Percentiles rank a stretch among this genome's conserved stretches.
Conservation (phyloP, 2,797 vertebrate genomes). For the Oreochromis mossambicus region DNA sequence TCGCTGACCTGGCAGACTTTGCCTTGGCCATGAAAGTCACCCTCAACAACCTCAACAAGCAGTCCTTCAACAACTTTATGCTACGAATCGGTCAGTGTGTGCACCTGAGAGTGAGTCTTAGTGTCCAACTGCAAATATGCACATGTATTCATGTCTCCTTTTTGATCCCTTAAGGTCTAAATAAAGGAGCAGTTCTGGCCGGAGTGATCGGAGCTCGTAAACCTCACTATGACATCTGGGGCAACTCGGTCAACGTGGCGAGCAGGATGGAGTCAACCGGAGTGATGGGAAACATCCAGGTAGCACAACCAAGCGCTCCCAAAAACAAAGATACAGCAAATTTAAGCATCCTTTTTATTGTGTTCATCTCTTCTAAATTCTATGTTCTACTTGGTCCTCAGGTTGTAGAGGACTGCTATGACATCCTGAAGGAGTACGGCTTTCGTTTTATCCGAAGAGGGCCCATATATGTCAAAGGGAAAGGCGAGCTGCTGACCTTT, state of each 20-base stretch:
- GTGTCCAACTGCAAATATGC: background rate
- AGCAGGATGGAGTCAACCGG: conserved; percentile 98
- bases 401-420: conserved; percentile 92
- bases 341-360: background rate
- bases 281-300: conserved; percentile 89
- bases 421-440: conserved; percentile 87
- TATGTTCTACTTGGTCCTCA: conserved; percentile 45
- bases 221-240: conserved; percentile 97
- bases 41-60: conserved; percentile 93
- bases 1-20: conserved; percentile 91
- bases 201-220: conserved; percentile 94
- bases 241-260: conserved; percentile 94
- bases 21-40: conserved; percentile 95
- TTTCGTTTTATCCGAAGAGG: conserved; percentile 92
- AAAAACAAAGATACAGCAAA: background rate
- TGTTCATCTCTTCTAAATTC: background rate
- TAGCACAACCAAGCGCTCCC: conserved; percentile 1
- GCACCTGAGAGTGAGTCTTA: background rate
- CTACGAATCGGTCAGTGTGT: conserved; percentile 86
- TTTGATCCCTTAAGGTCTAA: conserved; percentile 78
- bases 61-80: conserved; percentile 99
- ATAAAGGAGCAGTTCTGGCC: conserved; percentile 90
- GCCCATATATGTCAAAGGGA: conserved; percentile 92
- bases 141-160: background rate
- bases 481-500: conserved; percentile 93